Percentiles rank a stretch among this genome's conserved stretches.
phyloP scores from a whole-genome alignment of 1,140 invertebrate species.

The Alviniconcha marisindica region DNA sequence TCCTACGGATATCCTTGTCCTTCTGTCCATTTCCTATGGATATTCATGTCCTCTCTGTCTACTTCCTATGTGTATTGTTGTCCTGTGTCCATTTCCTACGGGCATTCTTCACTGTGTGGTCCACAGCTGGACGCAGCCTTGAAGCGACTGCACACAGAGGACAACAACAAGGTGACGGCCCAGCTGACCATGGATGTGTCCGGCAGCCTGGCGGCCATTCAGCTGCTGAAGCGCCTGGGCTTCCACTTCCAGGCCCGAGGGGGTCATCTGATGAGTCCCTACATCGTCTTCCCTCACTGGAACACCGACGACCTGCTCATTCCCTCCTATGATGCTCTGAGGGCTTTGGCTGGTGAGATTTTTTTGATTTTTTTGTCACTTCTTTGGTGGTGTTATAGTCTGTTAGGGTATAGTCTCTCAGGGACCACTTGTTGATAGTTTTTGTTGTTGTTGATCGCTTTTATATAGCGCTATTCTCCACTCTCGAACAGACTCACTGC shows the following conservation, averaged over 20 bases:
- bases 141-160: conserved; percentile 69
- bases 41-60: not conserved
- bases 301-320: conserved; percentile 69
- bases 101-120: too few relatives aligned
- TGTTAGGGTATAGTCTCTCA: too few relatives aligned
- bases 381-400: too few relatives aligned
- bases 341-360: conserved; percentile 64
- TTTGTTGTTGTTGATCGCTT: too few relatives aligned
- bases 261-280: conserved; percentile 55
- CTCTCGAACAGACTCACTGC: too few relatives aligned
- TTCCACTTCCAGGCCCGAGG: conserved; percentile 73
- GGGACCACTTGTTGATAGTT: too few relatives aligned
- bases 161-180: conserved; percentile 63
- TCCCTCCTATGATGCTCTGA: conserved; percentile 69
- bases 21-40: not conserved
- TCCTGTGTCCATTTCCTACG: not conserved
- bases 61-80: too few relatives aligned
- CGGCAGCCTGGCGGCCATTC: conserved; percentile 52
- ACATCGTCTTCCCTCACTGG: conserved; percentile 74
- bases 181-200: conserved; percentile 52
- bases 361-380: too few relatives aligned
- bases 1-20: not conserved
- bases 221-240: conserved; percentile 68
- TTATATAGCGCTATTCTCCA: too few relatives aligned
- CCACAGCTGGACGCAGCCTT: conserved; percentile 68